Evolutionary conservation across 2,888 invertebrate genomes (phyloP), one percentile per base, ranked within the genome.

Genomic region (Drosophila differens): DNA sequence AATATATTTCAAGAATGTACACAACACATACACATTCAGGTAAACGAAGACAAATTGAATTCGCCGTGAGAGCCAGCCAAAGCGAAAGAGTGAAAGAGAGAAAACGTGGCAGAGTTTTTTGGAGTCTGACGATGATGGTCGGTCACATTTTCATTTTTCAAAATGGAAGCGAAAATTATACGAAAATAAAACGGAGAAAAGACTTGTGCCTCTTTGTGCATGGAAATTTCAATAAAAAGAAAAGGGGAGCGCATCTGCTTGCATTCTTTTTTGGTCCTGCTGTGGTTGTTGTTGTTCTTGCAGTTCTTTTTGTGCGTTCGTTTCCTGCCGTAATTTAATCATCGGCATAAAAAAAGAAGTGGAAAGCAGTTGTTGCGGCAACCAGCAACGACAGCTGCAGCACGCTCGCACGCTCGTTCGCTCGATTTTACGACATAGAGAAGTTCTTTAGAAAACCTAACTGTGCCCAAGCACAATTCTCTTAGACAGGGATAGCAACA

Each of bases 311-410:
- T 74, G 66, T 61, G 67, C 70, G 74, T 74, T 54, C 68, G 74
- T 58, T 80, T 80, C 79, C 80, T 80, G 82, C 74, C 70, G 79
- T 80, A 81, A 80, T 81, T 80, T 74, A 80, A 81, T 80, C 79
- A 78, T 74, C 74, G 74, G 49, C 74, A 81, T 70, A 74, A 65
- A 76, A 69, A 79, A 67, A 62, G 61, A 79, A 58, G 78, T 81
- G 74, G 57, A 81, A 74, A 77, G 57, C 68, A 71, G 61, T 35
- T 52, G 62, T 35, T 47, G 62, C 49, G 47, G 54, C 67, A 60
- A 55, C 64, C 41, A 52, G 33, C 75, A 63, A 52, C 70, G 62
- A 69, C 83, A 82, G 80, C 80, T 80, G 83, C 81, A 76, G 61
- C 82, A 79, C 74, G 75, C 54, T 66, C 68, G 67, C 55, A 60